phyloP scores from a whole-genome alignment of 2,113 vertebrate genomes.

The Ammodytes marinus region DNA sequence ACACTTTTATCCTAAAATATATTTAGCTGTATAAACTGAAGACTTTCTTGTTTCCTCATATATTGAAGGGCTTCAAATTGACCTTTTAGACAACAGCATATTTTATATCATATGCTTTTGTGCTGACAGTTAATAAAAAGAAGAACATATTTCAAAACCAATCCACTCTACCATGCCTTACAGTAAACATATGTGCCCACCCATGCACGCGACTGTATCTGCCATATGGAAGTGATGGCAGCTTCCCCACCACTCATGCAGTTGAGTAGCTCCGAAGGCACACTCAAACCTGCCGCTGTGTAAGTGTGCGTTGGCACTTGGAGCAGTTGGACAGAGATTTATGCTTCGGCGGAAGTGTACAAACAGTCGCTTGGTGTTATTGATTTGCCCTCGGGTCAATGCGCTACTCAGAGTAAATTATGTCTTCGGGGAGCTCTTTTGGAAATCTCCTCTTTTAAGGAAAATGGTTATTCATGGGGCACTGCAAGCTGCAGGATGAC shows the following conservation, averaged over 20 bases:
- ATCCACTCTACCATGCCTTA: conserved; percentile 3
- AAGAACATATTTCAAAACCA: conserved; percentile 7
- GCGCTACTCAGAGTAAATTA: conserved; percentile 47
- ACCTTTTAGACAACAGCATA: background rate
- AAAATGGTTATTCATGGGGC: conserved; percentile 21
- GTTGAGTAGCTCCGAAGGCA: conserved; percentile 34
- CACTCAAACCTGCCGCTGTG: conserved; percentile 37
- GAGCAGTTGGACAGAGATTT: conserved; percentile 56
- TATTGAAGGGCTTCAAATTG: background rate
- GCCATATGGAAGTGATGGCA: conserved; percentile 69
- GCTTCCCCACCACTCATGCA: conserved; percentile 53
- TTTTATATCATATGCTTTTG: background rate
- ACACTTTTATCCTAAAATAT: background rate
- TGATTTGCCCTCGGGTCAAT: conserved; percentile 69
- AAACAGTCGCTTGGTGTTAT: conserved; percentile 57
- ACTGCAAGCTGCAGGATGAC: background rate
- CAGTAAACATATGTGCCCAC: conserved; percentile 46
- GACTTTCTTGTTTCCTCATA: background rate
- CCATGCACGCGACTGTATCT: conserved; percentile 20
- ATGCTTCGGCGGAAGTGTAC: conserved; percentile 57
- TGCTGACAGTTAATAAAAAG: conserved; percentile 16
- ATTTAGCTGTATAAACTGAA: background rate
- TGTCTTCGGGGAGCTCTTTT: conserved; percentile 55
- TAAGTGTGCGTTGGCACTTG: conserved; percentile 25
- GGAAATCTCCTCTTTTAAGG: conserved; percentile 38